These are phyloP conservation scores for Ageneiosus marmoratus DNA, from an alignment of 2,113 vertebrate species.

Conservation along the genomic window DNA sequence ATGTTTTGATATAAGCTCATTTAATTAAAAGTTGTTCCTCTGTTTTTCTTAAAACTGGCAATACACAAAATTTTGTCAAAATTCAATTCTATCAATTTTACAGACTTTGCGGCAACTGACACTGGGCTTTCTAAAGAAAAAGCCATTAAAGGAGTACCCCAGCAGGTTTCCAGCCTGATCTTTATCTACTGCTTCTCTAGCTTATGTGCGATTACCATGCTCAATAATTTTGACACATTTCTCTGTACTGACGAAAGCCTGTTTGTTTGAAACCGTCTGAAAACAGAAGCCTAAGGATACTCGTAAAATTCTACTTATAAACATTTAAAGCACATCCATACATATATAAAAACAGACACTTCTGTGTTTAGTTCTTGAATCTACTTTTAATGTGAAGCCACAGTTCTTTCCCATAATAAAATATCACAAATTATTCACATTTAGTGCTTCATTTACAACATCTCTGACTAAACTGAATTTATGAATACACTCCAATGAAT, in stretches of 20 bases:
- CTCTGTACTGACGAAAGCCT: constrained; percentile 12
- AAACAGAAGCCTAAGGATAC: not conserved
- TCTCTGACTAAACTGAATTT: not conserved
- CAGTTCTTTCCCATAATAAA: not conserved
- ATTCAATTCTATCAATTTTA: not conserved
- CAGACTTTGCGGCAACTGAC: not conserved
- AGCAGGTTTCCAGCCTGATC: not conserved
- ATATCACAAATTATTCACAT: not conserved
- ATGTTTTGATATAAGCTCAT: not conserved
- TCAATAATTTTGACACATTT: not conserved
- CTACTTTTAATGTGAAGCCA: not conserved
- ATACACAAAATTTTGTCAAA: not conserved
- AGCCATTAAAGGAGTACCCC: not conserved
- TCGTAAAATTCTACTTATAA: not conserved
- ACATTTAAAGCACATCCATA: too few species aligned
- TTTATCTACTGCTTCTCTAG: not conserved
- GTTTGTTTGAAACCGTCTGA: not conserved
- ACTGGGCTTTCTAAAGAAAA: not conserved
- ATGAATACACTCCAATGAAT: not conserved
- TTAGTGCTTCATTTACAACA: not conserved
- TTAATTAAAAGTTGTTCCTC: constrained; percentile 26
- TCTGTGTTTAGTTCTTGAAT: not conserved
- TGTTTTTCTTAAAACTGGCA: constrained; percentile 4
- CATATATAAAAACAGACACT: not conserved
- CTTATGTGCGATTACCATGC: not conserved